Evolutionary conservation across 2,888 invertebrate genomes (phyloP), one percentile per base, ranked within the genome.

Genomic region (Perizoma affinitatum): DNA sequence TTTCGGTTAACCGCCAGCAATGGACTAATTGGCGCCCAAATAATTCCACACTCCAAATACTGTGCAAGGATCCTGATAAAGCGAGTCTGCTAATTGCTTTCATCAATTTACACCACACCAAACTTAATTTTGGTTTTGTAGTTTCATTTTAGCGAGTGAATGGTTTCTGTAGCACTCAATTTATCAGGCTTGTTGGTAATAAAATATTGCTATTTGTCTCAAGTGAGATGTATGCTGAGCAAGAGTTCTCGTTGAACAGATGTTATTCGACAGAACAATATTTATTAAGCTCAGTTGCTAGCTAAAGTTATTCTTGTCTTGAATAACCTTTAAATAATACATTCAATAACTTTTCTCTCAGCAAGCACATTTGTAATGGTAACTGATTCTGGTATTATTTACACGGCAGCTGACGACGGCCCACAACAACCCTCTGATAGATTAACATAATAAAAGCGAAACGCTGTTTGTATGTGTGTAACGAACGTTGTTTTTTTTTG

Each of bases 391-490:
- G 51, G 56, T 53, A 40, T 58, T 58, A 38, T 54, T 51, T 58
- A 47, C 58, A 35, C 38, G 46, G 43, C 61, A 62, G 51, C 61
- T 54, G 58, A 11, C 22, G 22, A 22, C 52, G 44, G 62, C 41
- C n/a, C 41, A 36, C 51, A 45, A 46, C 55, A 52, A 55, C 58
- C 62, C 62, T 58, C 55, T 48, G 22, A 47, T 45, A 46, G 5
- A 58, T 63, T 62, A 50, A 44, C 58, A 62, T 58, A 58, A 63
- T 63, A 63, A 63, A 63, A 63, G 51, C 62, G 62, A 63, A 55
- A 63, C 58, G 58, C 40, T 61, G 47, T 63, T 62, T 58, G 53
- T 53, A 46, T 49, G 52, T 50, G n/a, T 40, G 8, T 40, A 6
- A 9, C 4, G 8, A 51, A 45, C 9, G 60, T 49, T 54, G 50